Conservation (phyloP, 2,888 invertebrate genomes). For the Dryadula phaetusa region DNA sequence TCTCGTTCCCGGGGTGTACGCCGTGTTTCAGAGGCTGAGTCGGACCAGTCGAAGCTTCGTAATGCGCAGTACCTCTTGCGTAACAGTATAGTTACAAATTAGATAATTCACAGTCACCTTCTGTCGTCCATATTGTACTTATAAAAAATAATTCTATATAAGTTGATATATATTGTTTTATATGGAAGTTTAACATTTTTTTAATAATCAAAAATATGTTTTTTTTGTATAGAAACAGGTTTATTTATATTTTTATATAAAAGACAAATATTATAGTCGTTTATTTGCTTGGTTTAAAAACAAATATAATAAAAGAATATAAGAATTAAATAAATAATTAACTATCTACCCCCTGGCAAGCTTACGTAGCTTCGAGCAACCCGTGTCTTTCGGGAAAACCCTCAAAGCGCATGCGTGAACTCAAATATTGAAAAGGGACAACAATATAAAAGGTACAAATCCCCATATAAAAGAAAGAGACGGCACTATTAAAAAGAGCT, state of each 20-base stretch:
- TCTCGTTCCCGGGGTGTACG: slow-evolving; percentile 67
- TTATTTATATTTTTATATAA: background rate
- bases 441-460: slow-evolving; percentile 44
- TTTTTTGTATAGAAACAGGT: background rate
- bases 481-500: slow-evolving; percentile 53
- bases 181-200: background rate
- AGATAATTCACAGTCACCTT: slow-evolving; percentile 48
- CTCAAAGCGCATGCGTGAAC: slow-evolving; percentile 72
- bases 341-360: slow-evolving; percentile 44
- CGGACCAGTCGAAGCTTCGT: slow-evolving; percentile 74
- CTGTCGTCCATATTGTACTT: slow-evolving; percentile 14
- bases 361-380: slow-evolving; percentile 73
- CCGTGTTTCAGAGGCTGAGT: slow-evolving; percentile 75
- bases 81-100: slow-evolving; percentile 72
- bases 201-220: background rate
- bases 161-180: background rate
- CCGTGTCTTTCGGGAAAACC: slow-evolving; percentile 71
- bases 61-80: slow-evolving; percentile 78
- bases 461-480: slow-evolving; percentile 56
- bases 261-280: background rate
- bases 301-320: background rate
- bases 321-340: background rate
- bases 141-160: slow-evolving; percentile 3
- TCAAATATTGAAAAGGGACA: slow-evolving; percentile 65
- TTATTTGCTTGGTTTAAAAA: background rate